These are phyloP conservation scores for Heliconius ismenius DNA, from an alignment of 2,888 invertebrate species.

Conservation along the genomic window DNA sequence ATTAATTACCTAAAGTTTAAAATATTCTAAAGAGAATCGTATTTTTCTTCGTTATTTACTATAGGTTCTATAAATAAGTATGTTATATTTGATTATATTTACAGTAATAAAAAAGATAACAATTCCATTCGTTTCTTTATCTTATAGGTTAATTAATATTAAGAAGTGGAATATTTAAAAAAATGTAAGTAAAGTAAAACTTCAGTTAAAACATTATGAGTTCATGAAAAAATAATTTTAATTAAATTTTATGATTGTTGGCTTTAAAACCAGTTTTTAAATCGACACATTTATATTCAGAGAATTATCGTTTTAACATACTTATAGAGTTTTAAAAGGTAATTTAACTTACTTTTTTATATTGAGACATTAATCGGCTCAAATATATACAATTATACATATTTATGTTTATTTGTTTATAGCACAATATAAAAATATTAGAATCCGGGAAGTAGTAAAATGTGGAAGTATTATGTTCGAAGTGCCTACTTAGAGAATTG, in stretches of 20 bases:
- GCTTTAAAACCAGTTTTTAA: constrained; percentile 21
- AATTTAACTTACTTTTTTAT: background rate
- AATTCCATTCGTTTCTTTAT: no score
- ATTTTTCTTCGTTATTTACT: background rate
- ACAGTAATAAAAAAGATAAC: no score
- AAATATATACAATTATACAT: background rate
- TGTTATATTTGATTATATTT: no score
- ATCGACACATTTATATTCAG: constrained; percentile 8
- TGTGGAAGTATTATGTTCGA: background rate
- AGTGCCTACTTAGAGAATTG: constrained; percentile 18
- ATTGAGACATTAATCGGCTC: background rate
- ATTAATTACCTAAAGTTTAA: background rate
- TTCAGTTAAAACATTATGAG: background rate
- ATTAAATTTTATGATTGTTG: background rate
- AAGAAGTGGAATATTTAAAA: no score
- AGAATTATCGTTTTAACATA: constrained; percentile 3
- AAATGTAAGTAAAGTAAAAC: no score
- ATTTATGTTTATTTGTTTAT: background rate
- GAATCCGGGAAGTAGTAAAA: background rate
- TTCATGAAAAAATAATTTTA: background rate
- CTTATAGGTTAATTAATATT: no score
- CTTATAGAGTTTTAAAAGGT: background rate
- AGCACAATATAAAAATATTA: background rate
- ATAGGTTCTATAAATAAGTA: no score
- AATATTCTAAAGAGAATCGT: constrained; percentile 1